Conservation (phyloP, 2,797 vertebrate species). For the Sparidentex hasta region DNA sequence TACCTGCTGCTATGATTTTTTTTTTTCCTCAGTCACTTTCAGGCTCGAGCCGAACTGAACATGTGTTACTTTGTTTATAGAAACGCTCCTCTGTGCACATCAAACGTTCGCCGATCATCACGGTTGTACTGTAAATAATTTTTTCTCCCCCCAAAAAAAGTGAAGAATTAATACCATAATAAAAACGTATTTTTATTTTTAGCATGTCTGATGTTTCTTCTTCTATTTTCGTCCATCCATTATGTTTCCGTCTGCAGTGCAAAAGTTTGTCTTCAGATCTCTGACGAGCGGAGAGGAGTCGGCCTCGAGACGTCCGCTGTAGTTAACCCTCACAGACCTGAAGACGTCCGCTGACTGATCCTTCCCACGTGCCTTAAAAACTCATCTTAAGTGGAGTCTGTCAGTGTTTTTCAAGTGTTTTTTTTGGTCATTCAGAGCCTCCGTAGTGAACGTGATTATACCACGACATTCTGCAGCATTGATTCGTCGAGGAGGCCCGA, state of each 20-base stretch:
- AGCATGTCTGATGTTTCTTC: conserved; percentile 53
- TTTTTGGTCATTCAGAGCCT: no score
- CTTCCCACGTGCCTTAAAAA: no score
- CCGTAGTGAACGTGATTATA: no score
- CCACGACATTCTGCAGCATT: no score
- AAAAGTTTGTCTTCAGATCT: conserved; percentile 21
- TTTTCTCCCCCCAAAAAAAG: conserved; percentile 44
- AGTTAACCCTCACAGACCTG: no score
- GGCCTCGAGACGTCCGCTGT: conserved; percentile 13
- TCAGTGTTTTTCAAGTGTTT: no score
- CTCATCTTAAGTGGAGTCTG: no score
- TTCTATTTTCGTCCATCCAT: conserved; percentile 26
- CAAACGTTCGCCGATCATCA: conserved; percentile 55
- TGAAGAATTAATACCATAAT: conserved; percentile 83
- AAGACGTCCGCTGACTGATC: no score
- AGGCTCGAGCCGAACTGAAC: conserved; percentile 29
- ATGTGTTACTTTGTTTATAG: conserved; percentile 51
- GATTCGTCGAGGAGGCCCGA: no score
- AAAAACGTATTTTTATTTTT: conserved; percentile 85
- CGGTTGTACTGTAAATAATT: conserved; percentile 74
- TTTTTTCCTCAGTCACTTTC: conserved; percentile 62
- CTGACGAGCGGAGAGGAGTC: background rate
- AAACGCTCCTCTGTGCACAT: conserved; percentile 53
- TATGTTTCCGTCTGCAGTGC: conserved; percentile 20
- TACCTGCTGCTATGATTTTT: conserved; percentile 74